Percentiles rank a stretch among this genome's conserved stretches.
Evolutionary conservation across 2,797 vertebrate genomes (phyloP).

Genomic region (Notamacropus eugenii): DNA sequence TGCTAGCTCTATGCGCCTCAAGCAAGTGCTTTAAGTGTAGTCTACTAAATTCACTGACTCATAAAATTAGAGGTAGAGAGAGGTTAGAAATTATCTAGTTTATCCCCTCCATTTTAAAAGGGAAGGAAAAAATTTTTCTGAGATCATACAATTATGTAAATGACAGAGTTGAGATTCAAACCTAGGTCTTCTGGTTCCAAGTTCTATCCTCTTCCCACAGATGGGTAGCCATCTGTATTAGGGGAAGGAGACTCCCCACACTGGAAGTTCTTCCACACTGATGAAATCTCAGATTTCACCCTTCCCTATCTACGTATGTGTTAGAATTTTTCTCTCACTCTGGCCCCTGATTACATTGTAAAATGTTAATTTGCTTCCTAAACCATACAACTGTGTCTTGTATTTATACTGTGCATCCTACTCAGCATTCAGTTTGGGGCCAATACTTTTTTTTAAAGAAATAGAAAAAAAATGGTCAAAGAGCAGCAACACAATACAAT

Average conservation of each 20-base stretch:
- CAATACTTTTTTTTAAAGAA: constrained; percentile 6
- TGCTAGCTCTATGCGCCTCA: neutral
- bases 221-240: neutral
- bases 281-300: neutral
- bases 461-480: neutral
- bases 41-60: neutral
- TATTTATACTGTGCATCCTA: constrained; percentile 3
- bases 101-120: neutral
- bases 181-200: neutral
- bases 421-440: neutral
- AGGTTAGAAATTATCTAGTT: neutral
- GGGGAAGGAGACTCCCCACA: neutral
- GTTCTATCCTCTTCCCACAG: neutral
- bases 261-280: neutral
- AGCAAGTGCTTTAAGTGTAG: neutral
- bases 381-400: neutral
- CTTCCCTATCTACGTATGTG: neutral
- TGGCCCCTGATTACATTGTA: constrained; percentile 9
- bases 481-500: neutral
- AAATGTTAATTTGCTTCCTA: neutral
- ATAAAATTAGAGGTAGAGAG: neutral
- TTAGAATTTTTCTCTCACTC: neutral
- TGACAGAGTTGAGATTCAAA: neutral
- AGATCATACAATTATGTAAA: neutral
- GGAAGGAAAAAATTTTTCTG: neutral